These are phyloP conservation scores for Muntiacus muntjak DNA, from an alignment of 2,113 vertebrate species.

Conservation along the genomic window DNA sequence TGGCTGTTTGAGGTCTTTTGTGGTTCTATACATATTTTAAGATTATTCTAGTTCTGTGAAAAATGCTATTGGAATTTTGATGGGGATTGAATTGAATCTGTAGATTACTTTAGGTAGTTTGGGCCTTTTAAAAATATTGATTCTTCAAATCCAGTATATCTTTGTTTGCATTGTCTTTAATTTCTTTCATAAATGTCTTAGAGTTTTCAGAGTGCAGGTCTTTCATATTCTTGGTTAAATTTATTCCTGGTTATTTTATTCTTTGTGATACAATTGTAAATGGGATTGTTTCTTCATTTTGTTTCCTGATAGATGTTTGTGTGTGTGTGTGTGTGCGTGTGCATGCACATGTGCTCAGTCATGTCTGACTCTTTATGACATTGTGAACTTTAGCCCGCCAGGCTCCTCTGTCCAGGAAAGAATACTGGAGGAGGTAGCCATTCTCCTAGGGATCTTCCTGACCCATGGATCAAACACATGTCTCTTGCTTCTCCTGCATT, in stretches of 20 bases:
- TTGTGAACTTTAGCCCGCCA: neutral
- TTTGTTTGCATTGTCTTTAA: neutral
- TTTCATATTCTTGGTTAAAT: neutral
- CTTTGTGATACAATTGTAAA: neutral
- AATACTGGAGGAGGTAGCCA: neutral
- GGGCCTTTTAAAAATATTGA: neutral
- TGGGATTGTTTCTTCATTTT: neutral
- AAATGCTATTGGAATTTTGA: neutral
- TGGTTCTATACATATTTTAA: neutral
- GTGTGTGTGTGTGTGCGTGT: neutral
- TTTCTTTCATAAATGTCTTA: neutral
- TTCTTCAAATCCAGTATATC: neutral
- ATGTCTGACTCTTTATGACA: neutral
- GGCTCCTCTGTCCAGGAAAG: neutral
- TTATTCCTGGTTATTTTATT: neutral
- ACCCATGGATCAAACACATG: neutral
- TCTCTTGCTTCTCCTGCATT: neutral
- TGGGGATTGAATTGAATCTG: neutral
- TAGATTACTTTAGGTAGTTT: neutral
- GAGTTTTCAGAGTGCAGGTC: neutral
- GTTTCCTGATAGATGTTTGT: neutral
- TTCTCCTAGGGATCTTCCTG: neutral
- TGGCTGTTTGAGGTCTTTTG: neutral
- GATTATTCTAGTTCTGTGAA: neutral
- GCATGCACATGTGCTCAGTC: fast-evolving